Evolutionary conservation across 2,888 invertebrate genomes (phyloP).

Genomic region (Philaethria dido): DNA sequence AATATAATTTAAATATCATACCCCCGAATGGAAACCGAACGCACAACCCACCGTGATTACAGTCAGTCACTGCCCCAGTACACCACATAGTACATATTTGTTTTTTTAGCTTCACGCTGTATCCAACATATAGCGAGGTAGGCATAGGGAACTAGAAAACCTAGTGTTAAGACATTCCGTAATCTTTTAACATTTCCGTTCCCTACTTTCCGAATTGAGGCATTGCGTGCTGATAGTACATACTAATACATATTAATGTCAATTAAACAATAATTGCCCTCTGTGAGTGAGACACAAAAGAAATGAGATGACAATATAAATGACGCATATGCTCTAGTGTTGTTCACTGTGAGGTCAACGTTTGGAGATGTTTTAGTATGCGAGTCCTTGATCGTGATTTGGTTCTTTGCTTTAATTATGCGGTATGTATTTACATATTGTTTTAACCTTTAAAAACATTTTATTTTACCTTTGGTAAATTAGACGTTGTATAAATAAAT

Average conservation of each 20-base stretch:
- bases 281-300: not conserved
- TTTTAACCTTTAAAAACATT: constrained; percentile 8
- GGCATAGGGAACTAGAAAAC: too few species aligned
- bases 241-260: not conserved
- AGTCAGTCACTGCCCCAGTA: too few species aligned
- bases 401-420: constrained; percentile 7
- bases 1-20: too few species aligned
- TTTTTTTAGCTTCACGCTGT: too few species aligned
- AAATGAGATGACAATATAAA: constrained; percentile 18
- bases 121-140: too few species aligned
- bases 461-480: not conserved
- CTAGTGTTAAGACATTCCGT: too few species aligned
- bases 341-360: constrained; percentile 23
- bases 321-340: constrained; percentile 20
- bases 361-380: constrained; percentile 17
- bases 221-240: too few species aligned
- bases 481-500: not conserved
- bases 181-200: too few species aligned
- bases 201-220: too few species aligned
- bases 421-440: constrained; percentile 6
- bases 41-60: too few species aligned
- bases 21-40: too few species aligned
- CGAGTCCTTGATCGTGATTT: constrained; percentile 18
- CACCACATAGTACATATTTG: too few species aligned
- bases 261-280: not conserved